These are phyloP conservation scores for Neocloeon triangulifer DNA, from an alignment of 1,140 invertebrate genomes.

Conservation along the genomic window DNA sequence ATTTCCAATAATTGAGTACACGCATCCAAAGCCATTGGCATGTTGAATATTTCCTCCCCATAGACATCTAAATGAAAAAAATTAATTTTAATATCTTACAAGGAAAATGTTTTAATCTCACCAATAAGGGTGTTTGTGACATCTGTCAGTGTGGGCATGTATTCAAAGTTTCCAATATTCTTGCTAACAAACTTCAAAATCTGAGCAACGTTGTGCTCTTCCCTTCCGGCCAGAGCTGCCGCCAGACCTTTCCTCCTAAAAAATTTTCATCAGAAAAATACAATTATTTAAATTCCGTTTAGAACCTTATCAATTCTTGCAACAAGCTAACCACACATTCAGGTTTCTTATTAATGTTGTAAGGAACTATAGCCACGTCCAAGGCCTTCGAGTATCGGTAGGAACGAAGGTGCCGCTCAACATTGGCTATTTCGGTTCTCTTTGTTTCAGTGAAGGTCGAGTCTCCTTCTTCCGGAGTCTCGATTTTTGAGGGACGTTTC, in stretches of 20 bases:
- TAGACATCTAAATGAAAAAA: slow-evolving; percentile 28
- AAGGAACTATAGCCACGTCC: slow-evolving; percentile 37
- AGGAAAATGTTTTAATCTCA: slow-evolving; percentile 13
- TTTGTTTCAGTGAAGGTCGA: slow-evolving; percentile 22
- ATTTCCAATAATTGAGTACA: slow-evolving; percentile 32
- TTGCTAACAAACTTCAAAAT: slow-evolving; percentile 56
- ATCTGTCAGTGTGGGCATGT: slow-evolving; percentile 45
- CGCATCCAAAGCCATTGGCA: slow-evolving; percentile 29
- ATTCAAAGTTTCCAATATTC: slow-evolving; percentile 48
- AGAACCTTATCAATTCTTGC: slow-evolving; percentile 48
- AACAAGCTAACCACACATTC: slow-evolving; percentile 55
- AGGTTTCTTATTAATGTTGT: slow-evolving; percentile 36
- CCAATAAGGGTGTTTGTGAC: slow-evolving; percentile 47
- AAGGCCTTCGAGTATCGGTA: slow-evolving; percentile 68
- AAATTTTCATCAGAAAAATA: slow-evolving; percentile 6
- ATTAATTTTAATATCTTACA: slow-evolving; percentile 4
- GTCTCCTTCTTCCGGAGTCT: slow-evolving; percentile 24
- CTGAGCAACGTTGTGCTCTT: slow-evolving; percentile 33
- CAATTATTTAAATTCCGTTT: slow-evolving; percentile 2
- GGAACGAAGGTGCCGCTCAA: slow-evolving; percentile 50
- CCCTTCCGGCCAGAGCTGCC: slow-evolving; percentile 41
- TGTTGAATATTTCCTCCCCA: slow-evolving; percentile 28
- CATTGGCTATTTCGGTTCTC: slow-evolving; percentile 23
- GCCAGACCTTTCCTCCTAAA: slow-evolving; percentile 39
- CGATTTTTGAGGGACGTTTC: slow-evolving; percentile 24